Percentiles rank a stretch among this genome's conserved stretches.
phyloP scores from a whole-genome alignment of 2,113 vertebrate genomes.

The Cyprinodon variegatus region DNA sequence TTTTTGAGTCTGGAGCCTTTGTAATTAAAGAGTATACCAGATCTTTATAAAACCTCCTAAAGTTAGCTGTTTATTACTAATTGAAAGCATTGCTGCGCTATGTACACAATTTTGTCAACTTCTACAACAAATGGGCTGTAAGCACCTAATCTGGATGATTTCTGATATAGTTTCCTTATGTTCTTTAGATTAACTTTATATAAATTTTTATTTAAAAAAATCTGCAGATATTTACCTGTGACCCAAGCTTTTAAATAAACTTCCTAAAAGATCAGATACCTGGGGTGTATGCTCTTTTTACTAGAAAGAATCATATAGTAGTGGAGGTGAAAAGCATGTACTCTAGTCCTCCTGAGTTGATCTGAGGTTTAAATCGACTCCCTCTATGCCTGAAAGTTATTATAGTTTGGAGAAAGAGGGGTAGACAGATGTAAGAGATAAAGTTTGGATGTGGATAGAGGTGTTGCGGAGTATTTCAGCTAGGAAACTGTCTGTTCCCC shows the following conservation, averaged over 20 bases:
- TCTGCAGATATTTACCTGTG: conserved; percentile 6
- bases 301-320: conserved; percentile 43
- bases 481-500: conserved; percentile 84
- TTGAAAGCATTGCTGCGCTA: neutral
- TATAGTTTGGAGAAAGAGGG: conserved; percentile 47
- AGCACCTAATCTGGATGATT: neutral
- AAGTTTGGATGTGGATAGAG: conserved; percentile 33
- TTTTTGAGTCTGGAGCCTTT: conserved; percentile 8
- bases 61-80: neutral
- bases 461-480: conserved; percentile 68
- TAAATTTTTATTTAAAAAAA: neutral
- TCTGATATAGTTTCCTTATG: neutral
- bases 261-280: conserved; percentile 35
- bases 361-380: conserved; percentile 65
- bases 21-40: neutral
- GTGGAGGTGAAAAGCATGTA: conserved; percentile 48
- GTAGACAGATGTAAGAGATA: conserved; percentile 44
- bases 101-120: neutral
- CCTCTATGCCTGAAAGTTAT: conserved; percentile 49
- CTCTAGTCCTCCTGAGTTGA: conserved; percentile 50
- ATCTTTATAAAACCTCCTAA: conserved; percentile 13
- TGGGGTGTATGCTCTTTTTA: conserved; percentile 14
- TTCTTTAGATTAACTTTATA: neutral
- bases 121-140: neutral
- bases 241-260: conserved; percentile 38